Conservation (phyloP, 2,113 vertebrate species). For the Hippocampus mohnikei region DNA sequence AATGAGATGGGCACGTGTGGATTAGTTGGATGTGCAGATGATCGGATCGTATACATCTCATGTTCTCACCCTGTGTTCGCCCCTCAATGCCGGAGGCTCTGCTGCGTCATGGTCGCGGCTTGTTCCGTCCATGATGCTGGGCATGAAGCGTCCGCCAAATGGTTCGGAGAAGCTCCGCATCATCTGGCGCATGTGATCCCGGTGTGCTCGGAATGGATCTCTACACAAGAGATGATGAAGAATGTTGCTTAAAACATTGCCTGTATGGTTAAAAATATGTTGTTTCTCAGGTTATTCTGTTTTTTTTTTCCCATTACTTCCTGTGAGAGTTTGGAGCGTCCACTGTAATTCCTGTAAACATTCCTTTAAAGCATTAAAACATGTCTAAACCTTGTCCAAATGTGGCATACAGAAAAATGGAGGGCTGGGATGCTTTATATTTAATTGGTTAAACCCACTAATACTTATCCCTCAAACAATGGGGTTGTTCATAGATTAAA, state of each 20-base stretch:
- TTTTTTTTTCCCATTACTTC: not conserved
- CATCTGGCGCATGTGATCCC: constrained; percentile 79
- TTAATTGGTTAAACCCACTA: too few relatives aligned
- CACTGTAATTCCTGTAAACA: not conserved
- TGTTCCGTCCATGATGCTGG: constrained; percentile 71
- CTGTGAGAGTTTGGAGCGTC: not conserved
- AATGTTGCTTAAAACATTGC: not conserved
- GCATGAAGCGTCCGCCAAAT: constrained; percentile 70
- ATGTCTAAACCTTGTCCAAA: too few relatives aligned
- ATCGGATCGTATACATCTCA: not conserved
- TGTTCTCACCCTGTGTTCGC: constrained; percentile 75
- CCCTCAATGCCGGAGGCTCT: constrained; percentile 48
- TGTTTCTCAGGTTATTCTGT: too few relatives aligned
- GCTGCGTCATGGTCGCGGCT: constrained; percentile 30
- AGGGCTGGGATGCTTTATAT: too few relatives aligned
- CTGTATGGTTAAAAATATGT: not conserved
- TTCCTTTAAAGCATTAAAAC: too few relatives aligned
- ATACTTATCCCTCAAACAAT: too few relatives aligned
- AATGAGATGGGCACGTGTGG: not conserved
- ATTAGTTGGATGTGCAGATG: not conserved
- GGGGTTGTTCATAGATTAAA: too few relatives aligned
- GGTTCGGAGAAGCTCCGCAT: constrained; percentile 85
- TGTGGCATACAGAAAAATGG: too few relatives aligned
- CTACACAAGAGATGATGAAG: constrained; percentile 60
- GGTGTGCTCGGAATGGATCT: constrained; percentile 82